Conservation (phyloP, 2,888 invertebrate genomes). For the Philereme vetulata region DNA sequence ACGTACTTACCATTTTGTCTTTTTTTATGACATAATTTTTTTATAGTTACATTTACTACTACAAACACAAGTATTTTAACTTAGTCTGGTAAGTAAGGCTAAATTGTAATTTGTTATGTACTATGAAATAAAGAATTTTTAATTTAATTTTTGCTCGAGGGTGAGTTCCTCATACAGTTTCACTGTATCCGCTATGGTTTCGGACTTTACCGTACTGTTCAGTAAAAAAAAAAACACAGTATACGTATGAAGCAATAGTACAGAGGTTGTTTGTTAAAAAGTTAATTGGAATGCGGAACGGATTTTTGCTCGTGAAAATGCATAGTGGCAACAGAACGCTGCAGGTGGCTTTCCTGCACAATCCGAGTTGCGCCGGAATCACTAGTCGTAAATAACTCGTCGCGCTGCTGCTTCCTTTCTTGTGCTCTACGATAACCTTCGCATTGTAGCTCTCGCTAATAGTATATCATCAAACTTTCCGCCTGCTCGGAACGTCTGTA, state of each 20-base stretch:
- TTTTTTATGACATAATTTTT: too few relatives aligned
- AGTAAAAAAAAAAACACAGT: too few relatives aligned
- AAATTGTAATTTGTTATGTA: too few relatives aligned
- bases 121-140: too few relatives aligned
- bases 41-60: too few relatives aligned
- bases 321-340: conserved; percentile 49
- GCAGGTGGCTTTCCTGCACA: conserved; percentile 66
- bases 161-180: too few relatives aligned
- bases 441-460: conserved; percentile 53
- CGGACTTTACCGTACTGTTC: too few relatives aligned
- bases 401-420: conserved; percentile 71
- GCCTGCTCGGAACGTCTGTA: conserved; percentile 31
- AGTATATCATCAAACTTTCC: conserved; percentile 51
- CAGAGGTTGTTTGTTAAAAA: conserved; percentile 30
- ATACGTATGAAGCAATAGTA: not conserved
- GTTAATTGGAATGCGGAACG: conserved; percentile 38
- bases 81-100: too few relatives aligned
- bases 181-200: too few relatives aligned
- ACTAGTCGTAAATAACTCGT: conserved; percentile 75
- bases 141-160: too few relatives aligned
- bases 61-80: too few relatives aligned
- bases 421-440: conserved; percentile 58
- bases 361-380: conserved; percentile 68
- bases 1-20: too few relatives aligned
- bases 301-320: conserved; percentile 37